Percentiles rank a stretch among this genome's conserved stretches.
Conservation (phyloP, 2,888 invertebrate genomes). For the Uloborus plumipes region DNA sequence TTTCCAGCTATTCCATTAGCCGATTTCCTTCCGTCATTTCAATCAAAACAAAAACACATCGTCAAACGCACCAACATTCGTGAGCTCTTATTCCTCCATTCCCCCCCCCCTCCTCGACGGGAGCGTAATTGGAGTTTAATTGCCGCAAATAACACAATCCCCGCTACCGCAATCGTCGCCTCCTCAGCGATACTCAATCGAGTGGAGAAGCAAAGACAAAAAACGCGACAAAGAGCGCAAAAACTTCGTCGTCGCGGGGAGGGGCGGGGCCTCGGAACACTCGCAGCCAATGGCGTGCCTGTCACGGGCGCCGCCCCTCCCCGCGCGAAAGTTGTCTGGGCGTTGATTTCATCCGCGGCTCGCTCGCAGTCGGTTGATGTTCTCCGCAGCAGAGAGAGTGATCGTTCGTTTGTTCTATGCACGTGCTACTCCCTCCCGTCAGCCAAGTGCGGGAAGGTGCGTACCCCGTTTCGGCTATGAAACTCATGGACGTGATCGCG, state of each 20-base stretch:
- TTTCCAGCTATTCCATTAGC: too few species aligned
- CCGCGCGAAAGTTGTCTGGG: background rate
- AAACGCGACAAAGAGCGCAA: background rate
- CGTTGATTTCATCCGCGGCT: background rate
- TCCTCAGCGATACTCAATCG: too few species aligned
- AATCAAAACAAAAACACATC: too few species aligned
- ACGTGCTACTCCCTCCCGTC: conserved; percentile 10
- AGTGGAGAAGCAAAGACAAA: too few species aligned
- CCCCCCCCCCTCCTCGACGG: too few species aligned
- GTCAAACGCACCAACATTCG: too few species aligned
- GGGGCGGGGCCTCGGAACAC: background rate
- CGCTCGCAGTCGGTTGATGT: conserved; percentile 8
- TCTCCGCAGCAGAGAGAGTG: conserved; percentile 1
- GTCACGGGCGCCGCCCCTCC: conserved; percentile 25
- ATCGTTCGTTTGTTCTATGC: conserved; percentile 21
- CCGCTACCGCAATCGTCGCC: too few species aligned
- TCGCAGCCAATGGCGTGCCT: background rate
- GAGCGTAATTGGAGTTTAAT: too few species aligned
- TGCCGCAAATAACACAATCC: too few species aligned
- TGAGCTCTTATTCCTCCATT: too few species aligned
- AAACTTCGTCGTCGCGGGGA: background rate
- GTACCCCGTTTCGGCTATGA: conserved; percentile 11
- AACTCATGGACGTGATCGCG: conserved; percentile 32
- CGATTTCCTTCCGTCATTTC: too few species aligned
- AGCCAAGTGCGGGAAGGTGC: conserved; percentile 3